A percentile compares a stretch with the other conserved stretches of the same genome.
phyloP scores from a whole-genome alignment of 2,888 invertebrate genomes.

The Oscheius sp. region DNA sequence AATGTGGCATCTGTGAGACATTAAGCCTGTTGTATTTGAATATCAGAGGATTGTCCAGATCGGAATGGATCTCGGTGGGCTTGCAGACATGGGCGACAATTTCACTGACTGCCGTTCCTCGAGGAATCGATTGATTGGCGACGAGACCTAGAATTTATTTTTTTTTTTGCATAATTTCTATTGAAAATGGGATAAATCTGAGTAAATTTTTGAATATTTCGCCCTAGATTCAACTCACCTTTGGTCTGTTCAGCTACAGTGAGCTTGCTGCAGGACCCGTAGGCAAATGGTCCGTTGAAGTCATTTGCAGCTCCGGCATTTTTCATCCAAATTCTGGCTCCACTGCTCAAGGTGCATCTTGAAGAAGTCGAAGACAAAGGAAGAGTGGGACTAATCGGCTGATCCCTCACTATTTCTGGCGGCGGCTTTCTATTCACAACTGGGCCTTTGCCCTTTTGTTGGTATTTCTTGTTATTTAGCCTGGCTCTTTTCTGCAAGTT shows the following conservation, averaged over 20 bases:
- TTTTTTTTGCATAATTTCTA: not conserved
- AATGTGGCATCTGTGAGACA: not conserved
- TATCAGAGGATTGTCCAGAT: not conserved
- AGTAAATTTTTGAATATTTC: too few species aligned
- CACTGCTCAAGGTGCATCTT: too few species aligned
- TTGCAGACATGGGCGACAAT: constrained; percentile 13
- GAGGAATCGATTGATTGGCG: not conserved
- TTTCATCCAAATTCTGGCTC: too few species aligned
- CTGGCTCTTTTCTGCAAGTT: too few species aligned
- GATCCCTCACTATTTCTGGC: too few species aligned
- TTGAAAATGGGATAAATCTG: not conserved
- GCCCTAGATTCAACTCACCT: too few species aligned
- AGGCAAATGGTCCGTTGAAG: not conserved
- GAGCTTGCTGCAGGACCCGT: not conserved
- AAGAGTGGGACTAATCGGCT: too few species aligned
- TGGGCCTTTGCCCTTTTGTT: too few species aligned
- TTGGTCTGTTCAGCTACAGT: not conserved
- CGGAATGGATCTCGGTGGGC: constrained; percentile 10
- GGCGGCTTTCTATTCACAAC: too few species aligned
- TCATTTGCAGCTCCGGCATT: not conserved
- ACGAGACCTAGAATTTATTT: constrained; percentile 19
- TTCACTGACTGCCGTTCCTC: constrained; percentile 5
- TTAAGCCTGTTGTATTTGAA: constrained; percentile 23
- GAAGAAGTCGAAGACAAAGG: too few species aligned
- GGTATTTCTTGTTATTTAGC: too few species aligned